A percentile compares a stretch with the other conserved stretches of the same genome.
phyloP scores from a whole-genome alignment of 2,113 vertebrate species.

The Ptilonorhynchus violaceus region DNA sequence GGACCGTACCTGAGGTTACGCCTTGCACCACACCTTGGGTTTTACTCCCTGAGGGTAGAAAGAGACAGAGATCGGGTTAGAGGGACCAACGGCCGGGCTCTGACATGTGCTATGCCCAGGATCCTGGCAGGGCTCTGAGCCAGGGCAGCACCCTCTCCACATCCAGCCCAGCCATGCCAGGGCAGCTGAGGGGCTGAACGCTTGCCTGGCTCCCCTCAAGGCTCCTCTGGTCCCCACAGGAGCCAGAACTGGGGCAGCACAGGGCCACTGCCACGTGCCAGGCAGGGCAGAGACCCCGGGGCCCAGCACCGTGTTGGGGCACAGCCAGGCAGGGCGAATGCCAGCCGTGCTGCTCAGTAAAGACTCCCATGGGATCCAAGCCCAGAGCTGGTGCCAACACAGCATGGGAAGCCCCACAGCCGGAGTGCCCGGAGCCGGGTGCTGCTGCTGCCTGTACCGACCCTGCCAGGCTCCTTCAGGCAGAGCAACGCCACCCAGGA shows the following conservation, averaged over 20 bases:
- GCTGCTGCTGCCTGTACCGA: not conserved
- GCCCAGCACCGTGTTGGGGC: accelerated
- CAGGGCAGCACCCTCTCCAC: not conserved
- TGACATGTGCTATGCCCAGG: accelerated
- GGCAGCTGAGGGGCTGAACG: not conserved
- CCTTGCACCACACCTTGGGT: slow-evolving; percentile 88
- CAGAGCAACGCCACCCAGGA: not conserved
- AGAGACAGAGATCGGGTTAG: not conserved
- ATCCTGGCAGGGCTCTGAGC: not conserved
- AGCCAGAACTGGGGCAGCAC: not conserved
- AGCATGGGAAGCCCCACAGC: not conserved
- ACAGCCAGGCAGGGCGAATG: not conserved
- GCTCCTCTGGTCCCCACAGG: not conserved
- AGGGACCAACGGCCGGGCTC: accelerated
- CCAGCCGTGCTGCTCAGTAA: accelerated
- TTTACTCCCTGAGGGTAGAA: slow-evolving; percentile 84
- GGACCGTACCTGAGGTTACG: slow-evolving; percentile 86
- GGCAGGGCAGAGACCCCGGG: not conserved
- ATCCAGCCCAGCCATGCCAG: accelerated
- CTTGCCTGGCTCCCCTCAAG: not conserved
- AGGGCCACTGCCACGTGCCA: accelerated
- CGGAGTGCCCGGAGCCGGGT: accelerated
- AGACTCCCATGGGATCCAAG: not conserved
- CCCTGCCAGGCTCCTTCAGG: not conserved
- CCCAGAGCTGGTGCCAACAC: not conserved